phyloP scores from a whole-genome alignment of 2,797 vertebrate genomes.

The Hippocampus kuda region DNA sequence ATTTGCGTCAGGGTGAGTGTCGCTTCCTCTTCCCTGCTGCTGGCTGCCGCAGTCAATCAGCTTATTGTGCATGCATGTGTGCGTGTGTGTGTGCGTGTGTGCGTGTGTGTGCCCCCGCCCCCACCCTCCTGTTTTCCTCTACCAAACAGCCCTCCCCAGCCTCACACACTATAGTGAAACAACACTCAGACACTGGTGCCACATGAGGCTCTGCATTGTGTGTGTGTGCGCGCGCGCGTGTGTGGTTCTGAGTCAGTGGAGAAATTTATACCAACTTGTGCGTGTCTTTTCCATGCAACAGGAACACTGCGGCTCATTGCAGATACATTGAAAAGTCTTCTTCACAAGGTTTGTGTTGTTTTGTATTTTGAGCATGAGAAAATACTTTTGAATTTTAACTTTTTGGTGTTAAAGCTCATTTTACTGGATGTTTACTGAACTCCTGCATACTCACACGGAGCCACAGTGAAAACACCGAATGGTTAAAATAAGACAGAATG shows the following conservation, averaged over 20 bases:
- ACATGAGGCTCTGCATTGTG: conserved; percentile 40
- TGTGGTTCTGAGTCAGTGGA: conserved; percentile 53
- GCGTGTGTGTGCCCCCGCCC: conserved; percentile 9
- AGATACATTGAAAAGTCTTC: not conserved
- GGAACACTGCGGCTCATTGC: conserved; percentile 10
- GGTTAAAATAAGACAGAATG: not conserved
- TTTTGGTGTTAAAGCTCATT: not conserved
- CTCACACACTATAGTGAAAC: conserved; percentile 1
- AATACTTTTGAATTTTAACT: not conserved
- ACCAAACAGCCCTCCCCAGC: conserved; percentile 39
- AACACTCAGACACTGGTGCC: conserved; percentile 41
- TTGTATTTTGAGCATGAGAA: not conserved
- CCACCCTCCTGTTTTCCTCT: conserved; percentile 24
- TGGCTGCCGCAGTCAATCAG: conserved; percentile 64
- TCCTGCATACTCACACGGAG: not conserved
- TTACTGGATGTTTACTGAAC: not conserved
- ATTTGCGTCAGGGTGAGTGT: conserved; percentile 20
- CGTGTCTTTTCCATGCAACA: conserved; percentile 36
- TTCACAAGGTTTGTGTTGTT: conserved; percentile 7
- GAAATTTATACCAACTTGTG: conserved; percentile 52
- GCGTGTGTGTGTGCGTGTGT: not conserved
- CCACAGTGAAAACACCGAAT: not conserved
- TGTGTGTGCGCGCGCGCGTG: conserved; percentile 12
- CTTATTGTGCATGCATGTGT: conserved; percentile 40
- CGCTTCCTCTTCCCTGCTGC: conserved; percentile 43